Evolutionary conservation across 2,888 invertebrate genomes (phyloP).

Genomic region (Metellina segmentata): DNA sequence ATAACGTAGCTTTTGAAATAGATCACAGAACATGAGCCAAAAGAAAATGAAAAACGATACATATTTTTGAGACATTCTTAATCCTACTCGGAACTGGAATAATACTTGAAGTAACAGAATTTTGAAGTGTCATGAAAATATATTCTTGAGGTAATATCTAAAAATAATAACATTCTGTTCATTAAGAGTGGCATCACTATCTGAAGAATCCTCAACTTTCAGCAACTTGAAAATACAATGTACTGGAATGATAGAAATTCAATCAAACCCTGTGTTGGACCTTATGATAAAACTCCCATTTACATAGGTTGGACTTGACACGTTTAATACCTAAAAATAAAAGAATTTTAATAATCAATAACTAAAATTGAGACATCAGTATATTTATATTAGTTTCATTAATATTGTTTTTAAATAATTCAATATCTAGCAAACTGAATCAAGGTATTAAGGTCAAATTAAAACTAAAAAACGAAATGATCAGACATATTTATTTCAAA

Average conservation of each 20-base stretch:
- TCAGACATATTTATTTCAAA: too few relatives aligned
- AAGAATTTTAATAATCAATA: not conserved
- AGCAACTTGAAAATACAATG: slow-evolving; percentile 11
- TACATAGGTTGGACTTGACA: slow-evolving; percentile 40
- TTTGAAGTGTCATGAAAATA: slow-evolving; percentile 48
- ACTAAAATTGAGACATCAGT: not conserved
- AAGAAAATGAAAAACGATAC: not conserved
- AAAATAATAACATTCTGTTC: slow-evolving; percentile 38
- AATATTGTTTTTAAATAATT: not conserved
- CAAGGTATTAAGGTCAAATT: not conserved
- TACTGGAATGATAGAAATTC: slow-evolving; percentile 59
- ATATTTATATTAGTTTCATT: not conserved
- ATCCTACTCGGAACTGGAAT: slow-evolving; percentile 7
- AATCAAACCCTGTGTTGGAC: slow-evolving; percentile 72
- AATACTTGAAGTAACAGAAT: slow-evolving; percentile 32
- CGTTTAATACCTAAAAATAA: slow-evolving; percentile 62
- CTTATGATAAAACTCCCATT: slow-evolving; percentile 43
- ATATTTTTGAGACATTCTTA: slow-evolving; percentile 8
- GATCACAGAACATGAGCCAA: slow-evolving; percentile 12
- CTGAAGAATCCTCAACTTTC: slow-evolving; percentile 23
- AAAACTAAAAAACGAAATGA: not conserved
- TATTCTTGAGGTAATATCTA: slow-evolving; percentile 54
- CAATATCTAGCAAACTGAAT: not conserved
- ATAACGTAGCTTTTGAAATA: slow-evolving; percentile 4
- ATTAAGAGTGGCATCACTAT: slow-evolving; percentile 3